phyloP scores from a whole-genome alignment of 1,140 invertebrate species.

The Drosophila ironensis region DNA sequence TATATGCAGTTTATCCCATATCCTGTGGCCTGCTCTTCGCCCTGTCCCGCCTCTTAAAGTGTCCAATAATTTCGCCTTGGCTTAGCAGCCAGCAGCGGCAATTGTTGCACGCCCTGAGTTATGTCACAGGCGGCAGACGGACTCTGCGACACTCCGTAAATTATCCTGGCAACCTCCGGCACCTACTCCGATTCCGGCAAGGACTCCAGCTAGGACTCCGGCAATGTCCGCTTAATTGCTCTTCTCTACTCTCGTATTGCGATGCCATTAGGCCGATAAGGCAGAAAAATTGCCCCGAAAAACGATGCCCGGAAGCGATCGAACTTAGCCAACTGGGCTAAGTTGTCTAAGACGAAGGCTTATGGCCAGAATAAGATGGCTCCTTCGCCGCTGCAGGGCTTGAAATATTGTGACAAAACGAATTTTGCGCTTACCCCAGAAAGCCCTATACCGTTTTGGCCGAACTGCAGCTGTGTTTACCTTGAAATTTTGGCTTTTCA shows the following conservation, averaged over 20 bases:
- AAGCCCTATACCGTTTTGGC: conserved; percentile 25
- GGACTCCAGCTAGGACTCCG: not conserved
- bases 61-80: conserved; percentile 45
- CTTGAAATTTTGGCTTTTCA: conserved; percentile 72
- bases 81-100: conserved; percentile 34
- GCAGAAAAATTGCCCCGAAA: conserved; percentile 30
- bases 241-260: not conserved
- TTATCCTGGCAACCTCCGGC: conserved; percentile 29
- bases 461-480: conserved; percentile 69
- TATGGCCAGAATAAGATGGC: conserved; percentile 9
- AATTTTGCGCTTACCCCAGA: not conserved
- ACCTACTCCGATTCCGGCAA: not conserved
- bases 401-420: conserved; percentile 31
- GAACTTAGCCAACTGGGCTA: conserved; percentile 22
- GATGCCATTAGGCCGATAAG: conserved; percentile 59
- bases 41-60: conserved; percentile 34
- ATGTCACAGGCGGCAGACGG: conserved; percentile 42
- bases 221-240: conserved; percentile 61
- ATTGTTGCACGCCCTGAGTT: conserved; percentile 50
- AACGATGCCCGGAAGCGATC: conserved; percentile 8
- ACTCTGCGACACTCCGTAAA: conserved; percentile 72
- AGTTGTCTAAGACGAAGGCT: not conserved
- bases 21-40: not conserved
- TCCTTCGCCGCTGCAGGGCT: not conserved
- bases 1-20: too few relatives aligned